These are phyloP conservation scores for Oncopodura yosiiana DNA, from an alignment of 1,140 invertebrate species.

Conservation along the genomic window DNA sequence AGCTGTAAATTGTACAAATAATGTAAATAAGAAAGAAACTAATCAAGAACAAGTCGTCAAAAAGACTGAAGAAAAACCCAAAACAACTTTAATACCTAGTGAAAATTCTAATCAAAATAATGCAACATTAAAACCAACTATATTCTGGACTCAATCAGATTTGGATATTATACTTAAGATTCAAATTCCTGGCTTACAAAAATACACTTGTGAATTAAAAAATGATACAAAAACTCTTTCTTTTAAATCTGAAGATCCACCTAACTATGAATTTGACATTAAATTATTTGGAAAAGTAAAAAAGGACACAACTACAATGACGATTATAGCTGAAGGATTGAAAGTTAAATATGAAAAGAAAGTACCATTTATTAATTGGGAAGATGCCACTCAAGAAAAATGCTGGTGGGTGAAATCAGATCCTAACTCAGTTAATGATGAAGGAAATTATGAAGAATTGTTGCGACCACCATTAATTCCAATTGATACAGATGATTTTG, in stretches of 20 bases:
- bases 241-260: conserved; percentile 8
- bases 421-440: no score
- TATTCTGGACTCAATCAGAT: conserved; percentile 1
- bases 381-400: not conserved
- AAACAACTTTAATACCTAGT: not conserved
- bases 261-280: conserved; percentile 5
- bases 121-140: not conserved
- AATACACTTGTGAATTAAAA: not conserved
- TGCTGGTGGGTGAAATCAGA: not conserved
- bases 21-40: no score
- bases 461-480: not conserved
- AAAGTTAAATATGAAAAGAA: not conserved
- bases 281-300: not conserved
- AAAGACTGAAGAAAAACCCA: not conserved
- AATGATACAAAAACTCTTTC: not conserved
- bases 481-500: not conserved
- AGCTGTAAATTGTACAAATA: no score
- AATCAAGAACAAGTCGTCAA: no score
- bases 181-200: conserved; percentile 1
- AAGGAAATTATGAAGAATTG: not conserved
- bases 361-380: not conserved
- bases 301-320: no score
- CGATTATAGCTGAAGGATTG: not conserved
- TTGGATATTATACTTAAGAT: not conserved
- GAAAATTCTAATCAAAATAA: not conserved